Base-by-base conservation (phyloP, 2,113 vertebrate species). In the Apodemus speciosus region DNA sequence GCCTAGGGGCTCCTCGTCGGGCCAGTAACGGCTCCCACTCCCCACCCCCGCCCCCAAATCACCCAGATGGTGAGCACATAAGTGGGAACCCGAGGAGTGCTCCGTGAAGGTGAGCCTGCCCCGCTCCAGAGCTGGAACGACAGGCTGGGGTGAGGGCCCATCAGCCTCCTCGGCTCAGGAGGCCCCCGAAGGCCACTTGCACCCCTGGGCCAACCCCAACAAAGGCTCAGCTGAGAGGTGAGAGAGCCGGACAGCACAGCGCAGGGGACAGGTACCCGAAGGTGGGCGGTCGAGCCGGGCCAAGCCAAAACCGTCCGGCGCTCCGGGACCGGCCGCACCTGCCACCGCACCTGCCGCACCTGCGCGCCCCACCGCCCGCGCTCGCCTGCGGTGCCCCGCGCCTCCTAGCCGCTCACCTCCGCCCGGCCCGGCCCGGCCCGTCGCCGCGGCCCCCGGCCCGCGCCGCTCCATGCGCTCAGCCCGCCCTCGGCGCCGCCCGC, bases 391-490 rank as follows among this genome's bases (percentile, higher is more conserved):
- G 89, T 27, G 85, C 80, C 80, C 80, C 58, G 58, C 85, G 72
- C 88, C 94, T 81, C 95, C 89, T 94, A 51, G 81, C 51, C 11
- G 71, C 96, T 95, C 88, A 95, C 96, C 97, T 97, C 85, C 58
- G 58, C 73, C 46, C 27, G 53, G 77, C 95, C 87, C 32, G 80
- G 64, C 96, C 92, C 53, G 94, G 95, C 93, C 90, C 91, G 68
- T 95, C n/a, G 92, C 95, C 90, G 88, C 71, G 92, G 95, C 66
- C 92, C 71, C 83, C 11, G 72, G 79, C 75, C 83, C 91, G 89
- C 64, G 58, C 94, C 40, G 92, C 92, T 95, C 96, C 93, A 93
- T 96, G 94, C 96, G 46, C 91, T 96, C 95, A 94, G 90, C 92
- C 93, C 38, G 89, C 93, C 80, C 96, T 88, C 75, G 77, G 87